Base-by-base conservation (phyloP, 2,113 vertebrate species). In the Lepidothrix coronata region DNA sequence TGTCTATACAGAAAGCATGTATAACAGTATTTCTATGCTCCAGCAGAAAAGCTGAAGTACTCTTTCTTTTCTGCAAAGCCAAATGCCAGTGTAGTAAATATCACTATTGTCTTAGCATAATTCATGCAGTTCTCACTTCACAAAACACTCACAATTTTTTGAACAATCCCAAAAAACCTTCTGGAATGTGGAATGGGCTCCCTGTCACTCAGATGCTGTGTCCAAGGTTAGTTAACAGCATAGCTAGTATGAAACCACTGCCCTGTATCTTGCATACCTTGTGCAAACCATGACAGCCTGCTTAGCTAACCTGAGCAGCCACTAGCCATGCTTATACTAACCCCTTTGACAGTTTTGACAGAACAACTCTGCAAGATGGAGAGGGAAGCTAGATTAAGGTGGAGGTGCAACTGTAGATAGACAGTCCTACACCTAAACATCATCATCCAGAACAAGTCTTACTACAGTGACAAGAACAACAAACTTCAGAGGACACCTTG, bases 141-240 rank as follows among this genome's bases (percentile, higher is more conserved):
- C 15, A 83, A 86, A 83, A 57, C 17, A 57, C 27, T 35, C 4
- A 1, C 2, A 14, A 16, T 22, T 21, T 84, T 87, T 55, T 51
- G 11, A 91, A 30, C 4, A 82, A 17, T 22, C 25, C 12, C 14
- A 55, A 52, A 37, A 81, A 41, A 57, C 7, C 22, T 54, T 46
- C 27, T 71, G 52, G 35, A 63, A 63, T 0, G 3, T 74, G 52
- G 35, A 63, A 63, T 0, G 3, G 11, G 5, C 5, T 44, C 17
- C 2, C 0, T 5, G 8, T 39, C 63, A 25, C 44, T 25, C 19
- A 31, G 27, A 66, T 33, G 20, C 18, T 5, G 1, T 24, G 20
- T 22, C 14, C 23, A 43, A 5, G 7, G 24, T 14, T 4, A 59
- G 35, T 18, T 31, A 49, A 59, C 12, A 18, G 44, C 15, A 63